Conservation (phyloP, 2,797 vertebrate species). For the Pseudopleuronectes americanus region DNA sequence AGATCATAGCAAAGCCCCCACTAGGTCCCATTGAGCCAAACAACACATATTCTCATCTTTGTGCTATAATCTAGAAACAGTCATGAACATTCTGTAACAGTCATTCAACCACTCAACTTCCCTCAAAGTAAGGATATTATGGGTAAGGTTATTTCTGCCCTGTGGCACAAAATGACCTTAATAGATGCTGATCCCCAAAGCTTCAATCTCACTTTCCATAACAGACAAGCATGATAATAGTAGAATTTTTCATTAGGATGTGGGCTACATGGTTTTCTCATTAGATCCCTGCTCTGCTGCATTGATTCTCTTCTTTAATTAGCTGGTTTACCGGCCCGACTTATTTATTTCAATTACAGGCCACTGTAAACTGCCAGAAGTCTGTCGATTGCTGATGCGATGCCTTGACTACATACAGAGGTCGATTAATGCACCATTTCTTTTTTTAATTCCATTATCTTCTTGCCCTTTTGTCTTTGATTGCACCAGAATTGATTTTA, state of each 20-base stretch:
- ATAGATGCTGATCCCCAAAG: neutral
- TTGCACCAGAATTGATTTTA: constrained; percentile 33
- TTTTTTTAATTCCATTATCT: constrained; percentile 51
- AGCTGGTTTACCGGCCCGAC: constrained; percentile 26
- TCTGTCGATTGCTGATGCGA: constrained; percentile 36
- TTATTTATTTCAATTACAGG: constrained; percentile 57
- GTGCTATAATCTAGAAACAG: constrained; percentile 4
- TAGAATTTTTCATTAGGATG: constrained; percentile 27
- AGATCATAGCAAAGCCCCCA: neutral
- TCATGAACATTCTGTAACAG: neutral
- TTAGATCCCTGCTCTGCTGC: constrained; percentile 40
- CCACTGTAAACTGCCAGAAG: constrained; percentile 38
- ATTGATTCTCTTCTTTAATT: constrained; percentile 47
- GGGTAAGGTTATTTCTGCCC: constrained; percentile 25
- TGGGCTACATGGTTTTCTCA: constrained; percentile 23
- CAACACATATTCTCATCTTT: constrained; percentile 6
- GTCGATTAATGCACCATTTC: constrained; percentile 42
- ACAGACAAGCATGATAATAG: constrained; percentile 17
- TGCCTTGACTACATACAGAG: constrained; percentile 30
- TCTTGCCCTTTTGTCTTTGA: constrained; percentile 32
- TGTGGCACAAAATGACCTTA: constrained; percentile 20
- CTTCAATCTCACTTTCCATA: constrained; percentile 25
- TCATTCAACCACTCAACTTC: neutral
- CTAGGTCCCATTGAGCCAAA: constrained; percentile 22
- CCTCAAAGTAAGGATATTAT: constrained; percentile 6